Conservation (phyloP, 1,140 invertebrate species). For the Anthonomus grandis region DNA sequence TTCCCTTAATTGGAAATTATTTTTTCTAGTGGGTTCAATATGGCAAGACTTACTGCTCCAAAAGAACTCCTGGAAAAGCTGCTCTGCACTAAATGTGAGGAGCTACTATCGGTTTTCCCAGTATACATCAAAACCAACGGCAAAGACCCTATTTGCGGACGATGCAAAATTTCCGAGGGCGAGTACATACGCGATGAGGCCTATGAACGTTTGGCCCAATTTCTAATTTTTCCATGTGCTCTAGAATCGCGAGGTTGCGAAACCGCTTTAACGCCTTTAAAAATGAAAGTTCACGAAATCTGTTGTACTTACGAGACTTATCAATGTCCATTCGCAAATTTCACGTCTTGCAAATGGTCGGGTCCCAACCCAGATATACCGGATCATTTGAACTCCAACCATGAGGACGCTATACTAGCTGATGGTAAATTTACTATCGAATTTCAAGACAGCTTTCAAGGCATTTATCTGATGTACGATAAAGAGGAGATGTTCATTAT, state of each 20-base stretch:
- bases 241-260: conserved; percentile 25
- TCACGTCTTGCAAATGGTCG: conserved; percentile 27
- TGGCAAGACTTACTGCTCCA: conserved; percentile 10
- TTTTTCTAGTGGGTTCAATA: too few species aligned
- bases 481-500: conserved; percentile 31
- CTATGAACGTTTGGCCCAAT: conserved; percentile 29
- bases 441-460: conserved; percentile 27
- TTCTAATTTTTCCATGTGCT: conserved; percentile 30
- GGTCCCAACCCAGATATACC: conserved; percentile 25
- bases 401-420: conserved; percentile 21
- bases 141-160: conserved; percentile 20
- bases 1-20: too few species aligned
- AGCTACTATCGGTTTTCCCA: conserved; percentile 29
- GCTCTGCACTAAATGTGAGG: conserved; percentile 15
- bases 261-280: conserved; percentile 17
- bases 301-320: conserved; percentile 21
- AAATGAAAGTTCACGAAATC: conserved; percentile 27
- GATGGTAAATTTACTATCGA: conserved; percentile 28
- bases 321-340: conserved; percentile 25
- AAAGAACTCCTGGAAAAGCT: conserved; percentile 25
- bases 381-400: conserved; percentile 28
- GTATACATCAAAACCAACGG: conserved; percentile 22
- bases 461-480: conserved; percentile 26
- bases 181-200: conserved; percentile 25
- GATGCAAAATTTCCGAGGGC: conserved; percentile 15